Conservation (phyloP, 2,888 invertebrate species). For the Gnatocerus cornutus region DNA sequence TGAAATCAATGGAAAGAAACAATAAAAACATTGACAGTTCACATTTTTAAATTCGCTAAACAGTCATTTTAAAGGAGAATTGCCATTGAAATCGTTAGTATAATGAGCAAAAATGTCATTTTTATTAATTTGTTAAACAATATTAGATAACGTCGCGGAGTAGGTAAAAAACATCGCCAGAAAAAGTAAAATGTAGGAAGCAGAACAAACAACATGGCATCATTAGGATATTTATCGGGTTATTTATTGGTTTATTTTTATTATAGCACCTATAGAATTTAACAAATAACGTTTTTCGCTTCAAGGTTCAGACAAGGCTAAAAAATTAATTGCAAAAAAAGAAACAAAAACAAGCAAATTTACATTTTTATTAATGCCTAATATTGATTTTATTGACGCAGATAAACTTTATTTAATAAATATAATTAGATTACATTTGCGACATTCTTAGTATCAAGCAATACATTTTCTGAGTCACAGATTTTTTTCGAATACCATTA, state of each 20-base stretch:
- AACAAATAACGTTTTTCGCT: background rate
- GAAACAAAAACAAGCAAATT: background rate
- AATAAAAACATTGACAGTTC: too few relatives aligned
- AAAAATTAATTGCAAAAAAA: background rate
- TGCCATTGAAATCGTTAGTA: too few relatives aligned
- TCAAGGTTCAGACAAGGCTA: background rate
- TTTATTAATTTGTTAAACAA: too few relatives aligned
- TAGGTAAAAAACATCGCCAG: background rate
- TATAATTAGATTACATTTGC: too few relatives aligned
- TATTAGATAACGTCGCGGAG: too few relatives aligned
- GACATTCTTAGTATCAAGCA: too few relatives aligned
- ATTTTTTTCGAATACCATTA: background rate
- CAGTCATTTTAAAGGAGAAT: too few relatives aligned
- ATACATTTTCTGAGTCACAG: too few relatives aligned
- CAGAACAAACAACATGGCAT: background rate
- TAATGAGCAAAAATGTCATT: too few relatives aligned
- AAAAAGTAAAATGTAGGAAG: background rate
- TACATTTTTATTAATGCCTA: background rate
- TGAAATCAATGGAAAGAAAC: too few relatives aligned
- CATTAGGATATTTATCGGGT: background rate
- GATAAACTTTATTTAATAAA: too few relatives aligned
- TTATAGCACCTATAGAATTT: background rate
- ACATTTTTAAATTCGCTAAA: too few relatives aligned
- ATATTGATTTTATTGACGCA: background rate
- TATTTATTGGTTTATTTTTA: slow-evolving; percentile 1